These are phyloP conservation scores for Microplitis demolitor DNA, from an alignment of 1,140 invertebrate species.

Conservation along the genomic window DNA sequence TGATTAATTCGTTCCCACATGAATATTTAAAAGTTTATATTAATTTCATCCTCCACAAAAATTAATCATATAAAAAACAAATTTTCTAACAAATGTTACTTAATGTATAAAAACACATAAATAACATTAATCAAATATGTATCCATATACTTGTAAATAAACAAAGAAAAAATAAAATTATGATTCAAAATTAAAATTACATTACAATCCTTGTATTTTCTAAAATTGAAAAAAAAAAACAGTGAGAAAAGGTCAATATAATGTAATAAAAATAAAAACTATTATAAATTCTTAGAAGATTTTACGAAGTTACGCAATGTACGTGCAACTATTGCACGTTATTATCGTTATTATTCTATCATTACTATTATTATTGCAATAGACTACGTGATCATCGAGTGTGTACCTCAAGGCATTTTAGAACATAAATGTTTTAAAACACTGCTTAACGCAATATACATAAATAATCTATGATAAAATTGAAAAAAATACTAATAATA, in stretches of 20 bases:
- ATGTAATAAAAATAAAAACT: constrained; percentile 1
- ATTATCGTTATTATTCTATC: constrained; percentile 29
- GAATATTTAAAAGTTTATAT: no score
- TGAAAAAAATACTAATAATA: neutral
- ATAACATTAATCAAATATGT: no score
- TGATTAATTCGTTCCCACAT: no score
- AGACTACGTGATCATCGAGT: constrained; percentile 26
- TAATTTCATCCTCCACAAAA: no score
- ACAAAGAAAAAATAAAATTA: no score
- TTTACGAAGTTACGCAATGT: constrained; percentile 18
- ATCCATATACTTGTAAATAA: no score
- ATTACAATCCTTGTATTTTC: neutral
- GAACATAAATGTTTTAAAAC: neutral
- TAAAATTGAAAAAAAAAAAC: constrained; percentile 1
- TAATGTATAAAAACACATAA: no score
- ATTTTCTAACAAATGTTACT: no score
- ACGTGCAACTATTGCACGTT: constrained; percentile 15
- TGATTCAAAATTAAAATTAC: neutral
- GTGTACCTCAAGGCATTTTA: constrained; percentile 8
- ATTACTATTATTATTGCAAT: constrained; percentile 31
- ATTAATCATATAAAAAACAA: no score
- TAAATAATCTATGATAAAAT: neutral
- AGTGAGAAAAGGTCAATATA: neutral
- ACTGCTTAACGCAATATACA: neutral
- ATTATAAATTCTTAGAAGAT: constrained; percentile 13